Percentiles rank a stretch among this genome's conserved stretches.
Evolutionary conservation across 53 echinoderm and acorn worm species (phyloP).

Genomic region (Hippasteria phrygiana): DNA sequence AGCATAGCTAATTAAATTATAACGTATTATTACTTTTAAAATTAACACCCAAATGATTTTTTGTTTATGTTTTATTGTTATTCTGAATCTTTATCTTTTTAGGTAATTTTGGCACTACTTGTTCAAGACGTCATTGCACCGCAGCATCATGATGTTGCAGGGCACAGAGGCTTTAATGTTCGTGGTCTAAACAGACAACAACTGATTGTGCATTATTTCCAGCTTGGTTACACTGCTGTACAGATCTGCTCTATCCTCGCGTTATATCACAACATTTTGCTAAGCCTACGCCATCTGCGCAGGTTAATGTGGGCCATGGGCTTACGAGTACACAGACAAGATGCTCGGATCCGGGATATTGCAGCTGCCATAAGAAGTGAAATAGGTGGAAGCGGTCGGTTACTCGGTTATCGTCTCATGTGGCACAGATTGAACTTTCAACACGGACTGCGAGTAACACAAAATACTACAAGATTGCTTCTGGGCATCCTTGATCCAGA

Average conservation of each 20-base stretch:
- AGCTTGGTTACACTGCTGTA: constrained; percentile 58
- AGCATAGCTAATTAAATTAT: too few relatives aligned
- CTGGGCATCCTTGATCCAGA: constrained; percentile 65
- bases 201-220: constrained; percentile 59
- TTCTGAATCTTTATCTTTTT: background rate
- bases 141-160: background rate
- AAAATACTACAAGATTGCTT: constrained; percentile 33
- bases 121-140: background rate
- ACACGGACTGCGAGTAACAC: constrained; percentile 47
- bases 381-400: constrained; percentile 17
- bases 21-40: too few relatives aligned
- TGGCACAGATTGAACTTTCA: constrained; percentile 45
- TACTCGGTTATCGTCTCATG: constrained; percentile 67
- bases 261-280: constrained; percentile 37
- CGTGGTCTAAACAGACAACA: constrained; percentile 43
- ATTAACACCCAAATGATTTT: too few relatives aligned
- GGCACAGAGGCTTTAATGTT: background rate
- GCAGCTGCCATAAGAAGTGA: constrained; percentile 34
- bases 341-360: constrained; percentile 27
- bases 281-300: constrained; percentile 63
- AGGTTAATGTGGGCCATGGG: constrained; percentile 56
- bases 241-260: constrained; percentile 53
- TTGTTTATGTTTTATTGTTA: too few relatives aligned
- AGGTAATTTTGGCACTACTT: constrained; percentile 20
- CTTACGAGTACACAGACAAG: constrained; percentile 29